Base-by-base conservation (phyloP, 2,113 vertebrate genomes). In the Toxotes chatareus region DNA sequence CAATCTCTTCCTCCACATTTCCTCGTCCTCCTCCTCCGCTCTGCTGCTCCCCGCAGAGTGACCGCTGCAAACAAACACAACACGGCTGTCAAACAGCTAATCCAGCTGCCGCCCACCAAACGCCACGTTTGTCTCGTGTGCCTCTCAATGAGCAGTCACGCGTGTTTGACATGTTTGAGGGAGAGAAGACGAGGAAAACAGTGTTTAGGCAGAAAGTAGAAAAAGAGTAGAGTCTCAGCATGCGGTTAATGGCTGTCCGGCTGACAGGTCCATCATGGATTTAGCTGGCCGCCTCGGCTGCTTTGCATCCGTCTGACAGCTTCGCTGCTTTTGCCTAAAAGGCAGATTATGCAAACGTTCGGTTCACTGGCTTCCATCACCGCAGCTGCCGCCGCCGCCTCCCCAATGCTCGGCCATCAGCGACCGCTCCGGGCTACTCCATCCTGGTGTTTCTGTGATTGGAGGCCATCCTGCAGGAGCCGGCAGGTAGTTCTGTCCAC, bases 351-450 rank as follows among this genome's bases (percentile, higher is more conserved):
- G 78, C 88, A 89, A 82, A 91, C 66, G 63, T 80, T 84, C 88
- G 85, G 88, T 92, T 92, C 92, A 93, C 80, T 80, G 92, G 85
- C 69, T 91, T 80, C 88, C 87, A 80, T 91, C 91, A 87, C 51
- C n/a, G 79, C 53, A 74, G 57, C 79, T 85, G 34, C 57, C 86
- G 19, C 40, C 56, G 46, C 14, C 69, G 11, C 13, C 61, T 55
- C 66, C 31, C 65, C 8, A 40, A 59, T 21, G 67, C 59, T 14
- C 59, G 31, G 23, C 69, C 40, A 76, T 85, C 66, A 81, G 88
- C 38, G 19, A 44, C 89, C 85, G 86, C 89, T 65, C 60, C 40
- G 1, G 42, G 75, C 73, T 9, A 1, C 64, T n/a, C 73, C 16
- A 9, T 79, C 76, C 77, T 17, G 73, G 34, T 36, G 81, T 34